phyloP scores from a whole-genome alignment of 2,888 invertebrate species.

The Blastobasis adustella region DNA sequence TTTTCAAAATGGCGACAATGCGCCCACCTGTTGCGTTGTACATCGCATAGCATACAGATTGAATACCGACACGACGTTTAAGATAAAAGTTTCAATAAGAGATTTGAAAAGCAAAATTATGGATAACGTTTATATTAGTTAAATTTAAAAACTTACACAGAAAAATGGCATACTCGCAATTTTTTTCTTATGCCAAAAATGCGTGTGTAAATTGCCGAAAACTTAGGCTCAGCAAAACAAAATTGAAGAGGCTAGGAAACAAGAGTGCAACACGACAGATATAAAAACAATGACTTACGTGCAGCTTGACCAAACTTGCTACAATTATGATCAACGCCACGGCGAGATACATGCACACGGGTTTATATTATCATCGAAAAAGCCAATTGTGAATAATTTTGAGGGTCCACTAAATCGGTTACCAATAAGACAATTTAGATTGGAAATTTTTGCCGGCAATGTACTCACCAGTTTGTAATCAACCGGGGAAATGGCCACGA shows the following conservation, averaged over 20 bases:
- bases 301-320: conserved; percentile 64
- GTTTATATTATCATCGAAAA: not conserved
- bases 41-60: too few species aligned
- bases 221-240: not conserved
- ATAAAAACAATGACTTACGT: conserved; percentile 50
- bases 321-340: conserved; percentile 67
- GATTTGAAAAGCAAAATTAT: too few species aligned
- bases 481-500: too few species aligned
- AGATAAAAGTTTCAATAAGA: too few species aligned
- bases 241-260: conserved; percentile 5
- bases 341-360: conserved; percentile 64
- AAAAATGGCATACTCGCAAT: not conserved
- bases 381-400: not conserved
- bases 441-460: too few species aligned
- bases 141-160: not conserved
- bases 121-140: too few species aligned
- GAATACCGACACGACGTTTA: too few species aligned
- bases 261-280: conserved; percentile 10
- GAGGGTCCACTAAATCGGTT: not conserved
- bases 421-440: not conserved
- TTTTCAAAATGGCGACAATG: too few species aligned
- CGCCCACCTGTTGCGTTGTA: too few species aligned
- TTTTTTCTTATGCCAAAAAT: not conserved
- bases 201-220: too few species aligned
- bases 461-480: too few species aligned